phyloP scores from a whole-genome alignment of 2,797 vertebrate genomes.

The Simalia tracyae region DNA sequence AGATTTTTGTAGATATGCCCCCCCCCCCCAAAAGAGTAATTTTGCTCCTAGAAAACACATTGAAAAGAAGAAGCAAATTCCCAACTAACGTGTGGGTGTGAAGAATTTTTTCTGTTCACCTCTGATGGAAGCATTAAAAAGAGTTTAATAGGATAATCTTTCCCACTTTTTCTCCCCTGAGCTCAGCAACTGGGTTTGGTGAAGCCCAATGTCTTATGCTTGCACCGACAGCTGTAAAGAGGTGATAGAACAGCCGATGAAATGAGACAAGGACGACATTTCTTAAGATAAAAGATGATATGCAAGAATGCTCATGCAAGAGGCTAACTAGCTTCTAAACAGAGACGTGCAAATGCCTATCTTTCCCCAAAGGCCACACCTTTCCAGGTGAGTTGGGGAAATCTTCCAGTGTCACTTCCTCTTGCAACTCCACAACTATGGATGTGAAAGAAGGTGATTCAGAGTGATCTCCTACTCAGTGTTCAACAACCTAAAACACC shows the following conservation, averaged over 20 bases:
- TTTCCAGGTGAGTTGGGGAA: not conserved
- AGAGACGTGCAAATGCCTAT: not conserved
- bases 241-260: not conserved
- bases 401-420: not conserved
- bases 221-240: not conserved
- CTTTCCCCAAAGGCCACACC: not conserved
- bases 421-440: not conserved
- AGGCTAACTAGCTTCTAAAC: not conserved
- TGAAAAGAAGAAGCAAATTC: not conserved
- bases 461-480: not conserved
- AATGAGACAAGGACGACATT: not conserved
- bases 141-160: not conserved
- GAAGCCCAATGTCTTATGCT: not conserved
- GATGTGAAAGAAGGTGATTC: not conserved
- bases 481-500: not conserved
- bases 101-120: not conserved
- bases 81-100: not conserved
- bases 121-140: not conserved
- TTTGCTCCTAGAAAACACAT: not conserved
- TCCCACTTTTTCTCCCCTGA: not conserved
- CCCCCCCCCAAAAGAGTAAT: not conserved
- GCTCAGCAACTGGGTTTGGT: not conserved
- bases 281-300: not conserved
- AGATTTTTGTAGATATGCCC: not conserved
- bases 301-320: not conserved